Conservation (phyloP, 1,140 invertebrate species). For the Melitaea cinxia region DNA sequence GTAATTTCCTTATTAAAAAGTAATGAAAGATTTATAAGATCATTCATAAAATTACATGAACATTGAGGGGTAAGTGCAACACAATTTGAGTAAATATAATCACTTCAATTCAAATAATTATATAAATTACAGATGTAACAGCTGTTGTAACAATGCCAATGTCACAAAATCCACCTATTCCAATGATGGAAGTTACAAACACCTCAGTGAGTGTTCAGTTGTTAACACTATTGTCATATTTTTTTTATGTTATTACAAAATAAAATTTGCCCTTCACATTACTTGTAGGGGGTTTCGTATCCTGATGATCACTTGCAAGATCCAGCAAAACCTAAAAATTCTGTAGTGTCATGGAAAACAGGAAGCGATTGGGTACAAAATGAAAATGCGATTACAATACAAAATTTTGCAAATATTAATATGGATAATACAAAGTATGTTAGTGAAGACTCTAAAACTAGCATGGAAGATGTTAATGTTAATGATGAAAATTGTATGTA, state of each 20-base stretch:
- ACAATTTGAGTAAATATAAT: too few relatives aligned
- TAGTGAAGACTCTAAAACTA: conserved; percentile 75
- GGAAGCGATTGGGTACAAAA: conserved; percentile 69
- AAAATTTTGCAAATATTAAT: conserved; percentile 65
- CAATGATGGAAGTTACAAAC: conserved; percentile 78
- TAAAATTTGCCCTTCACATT: neutral
- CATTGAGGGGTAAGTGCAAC: neutral
- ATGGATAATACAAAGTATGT: conserved; percentile 68
- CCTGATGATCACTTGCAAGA: conserved; percentile 73
- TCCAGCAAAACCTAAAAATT: conserved; percentile 72
- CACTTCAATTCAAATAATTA: too few relatives aligned
- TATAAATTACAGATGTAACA: conserved; percentile 46
- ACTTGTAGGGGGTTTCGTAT: conserved; percentile 67
- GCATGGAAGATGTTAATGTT: conserved; percentile 69
- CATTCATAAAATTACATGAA: neutral
- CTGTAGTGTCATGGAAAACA: conserved; percentile 70
- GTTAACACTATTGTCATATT: conserved; percentile 6
- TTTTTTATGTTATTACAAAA: neutral
- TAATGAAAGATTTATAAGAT: neutral
- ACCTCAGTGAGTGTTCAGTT: conserved; percentile 63
- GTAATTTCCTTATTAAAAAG: conserved; percentile 37
- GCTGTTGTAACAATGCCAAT: conserved; percentile 73
- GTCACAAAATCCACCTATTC: conserved; percentile 70
- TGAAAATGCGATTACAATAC: conserved; percentile 65
- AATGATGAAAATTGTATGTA: conserved; percentile 76